A percentile compares a stretch with the other conserved stretches of the same genome.
Evolutionary conservation across 2,113 vertebrate species (phyloP).

Genomic region (Anhinga rufa): DNA sequence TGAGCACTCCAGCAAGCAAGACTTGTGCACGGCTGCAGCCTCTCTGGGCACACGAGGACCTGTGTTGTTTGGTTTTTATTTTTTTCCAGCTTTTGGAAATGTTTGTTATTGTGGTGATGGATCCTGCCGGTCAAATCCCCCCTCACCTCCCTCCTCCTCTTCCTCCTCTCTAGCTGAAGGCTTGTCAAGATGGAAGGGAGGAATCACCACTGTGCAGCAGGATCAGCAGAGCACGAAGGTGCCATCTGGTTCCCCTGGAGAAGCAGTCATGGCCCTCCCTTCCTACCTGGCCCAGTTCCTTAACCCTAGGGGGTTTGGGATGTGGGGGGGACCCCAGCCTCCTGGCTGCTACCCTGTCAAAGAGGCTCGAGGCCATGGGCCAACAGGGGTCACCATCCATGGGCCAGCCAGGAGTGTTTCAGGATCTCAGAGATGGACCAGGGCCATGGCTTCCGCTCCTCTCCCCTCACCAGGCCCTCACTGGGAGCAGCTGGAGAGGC

Average conservation of each 20-base stretch:
- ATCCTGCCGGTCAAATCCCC: not conserved
- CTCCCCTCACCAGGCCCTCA: rapidly evolving
- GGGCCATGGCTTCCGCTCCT: not conserved
- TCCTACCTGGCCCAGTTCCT: rapidly evolving
- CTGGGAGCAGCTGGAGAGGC: not conserved
- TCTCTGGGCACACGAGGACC: rapidly evolving
- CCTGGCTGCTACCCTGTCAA: rapidly evolving
- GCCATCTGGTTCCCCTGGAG: not conserved
- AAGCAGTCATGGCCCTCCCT: not conserved
- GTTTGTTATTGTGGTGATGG: not conserved
- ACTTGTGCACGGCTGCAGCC: not conserved
- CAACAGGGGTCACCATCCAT: not conserved
- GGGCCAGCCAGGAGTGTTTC: not conserved
- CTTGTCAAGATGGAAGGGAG: not conserved
- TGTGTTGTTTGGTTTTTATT: rapidly evolving
- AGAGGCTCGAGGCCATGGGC: not conserved
- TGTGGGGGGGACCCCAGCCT: not conserved
- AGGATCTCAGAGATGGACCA: not conserved
- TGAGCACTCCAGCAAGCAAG: rapidly evolving
- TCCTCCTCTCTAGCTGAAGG: not conserved
- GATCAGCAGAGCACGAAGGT: not conserved
- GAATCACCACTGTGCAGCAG: not conserved
- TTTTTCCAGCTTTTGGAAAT: not conserved
- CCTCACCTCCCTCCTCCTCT: not conserved
- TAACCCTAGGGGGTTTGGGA: not conserved